These are phyloP conservation scores for Andrena camellia DNA, from an alignment of 2,888 invertebrate species.

Conservation along the genomic window DNA sequence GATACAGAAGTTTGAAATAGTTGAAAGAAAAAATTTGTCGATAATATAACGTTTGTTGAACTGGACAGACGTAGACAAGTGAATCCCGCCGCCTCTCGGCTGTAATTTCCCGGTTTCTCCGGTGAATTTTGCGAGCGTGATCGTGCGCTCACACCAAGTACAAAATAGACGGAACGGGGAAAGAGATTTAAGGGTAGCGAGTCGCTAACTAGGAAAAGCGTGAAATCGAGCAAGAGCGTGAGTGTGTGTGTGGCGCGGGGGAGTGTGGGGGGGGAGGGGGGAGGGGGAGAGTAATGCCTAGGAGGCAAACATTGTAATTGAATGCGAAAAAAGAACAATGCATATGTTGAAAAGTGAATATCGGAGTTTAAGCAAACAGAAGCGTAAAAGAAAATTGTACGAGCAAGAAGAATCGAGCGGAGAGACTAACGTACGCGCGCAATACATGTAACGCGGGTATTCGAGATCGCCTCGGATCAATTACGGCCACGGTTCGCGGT, in stretches of 20 bases:
- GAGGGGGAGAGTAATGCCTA: constrained; percentile 30
- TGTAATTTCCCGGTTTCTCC: not conserved
- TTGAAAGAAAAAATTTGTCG: not conserved
- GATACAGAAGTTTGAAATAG: not conserved
- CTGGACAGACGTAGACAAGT: not conserved
- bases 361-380: constrained; percentile 62
- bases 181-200: not conserved
- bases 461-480: not conserved
- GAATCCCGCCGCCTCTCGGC: not conserved
- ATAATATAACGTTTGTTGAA: not conserved
- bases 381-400: constrained; percentile 28
- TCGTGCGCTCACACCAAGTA: constrained; percentile 63
- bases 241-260: rapidly evolving
- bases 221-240: constrained; percentile 9
- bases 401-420: constrained; percentile 31
- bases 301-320: constrained; percentile 72
- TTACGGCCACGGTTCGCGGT: no score
- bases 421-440: constrained; percentile 20
- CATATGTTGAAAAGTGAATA: constrained; percentile 82
- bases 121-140: constrained; percentile 60
- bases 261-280: not conserved
- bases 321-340: constrained; percentile 80
- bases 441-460: constrained; percentile 20
- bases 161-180: constrained; percentile 12
- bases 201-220: constrained; percentile 1